Conservation (phyloP, 2,888 invertebrate genomes). For the Nomada flava region DNA sequence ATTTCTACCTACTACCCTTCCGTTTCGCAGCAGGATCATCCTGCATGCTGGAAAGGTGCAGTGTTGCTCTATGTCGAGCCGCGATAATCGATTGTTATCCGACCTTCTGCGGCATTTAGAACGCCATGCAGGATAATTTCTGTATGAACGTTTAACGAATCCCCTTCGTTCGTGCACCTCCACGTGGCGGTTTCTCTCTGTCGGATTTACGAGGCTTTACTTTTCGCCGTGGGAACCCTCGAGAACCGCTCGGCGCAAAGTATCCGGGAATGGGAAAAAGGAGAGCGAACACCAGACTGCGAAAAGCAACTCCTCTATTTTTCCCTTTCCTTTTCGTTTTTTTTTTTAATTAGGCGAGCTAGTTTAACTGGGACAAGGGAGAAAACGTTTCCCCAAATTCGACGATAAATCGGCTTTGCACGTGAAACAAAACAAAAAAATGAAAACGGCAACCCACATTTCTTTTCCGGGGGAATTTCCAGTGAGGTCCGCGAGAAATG, state of each 20-base stretch:
- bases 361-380: slow-evolving; percentile 51
- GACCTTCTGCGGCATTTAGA: slow-evolving; percentile 60
- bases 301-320: slow-evolving; percentile 16
- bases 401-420: slow-evolving; percentile 53
- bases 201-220: slow-evolving; percentile 44
- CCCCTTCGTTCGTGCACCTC: slow-evolving; percentile 38
- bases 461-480: slow-evolving; percentile 9
- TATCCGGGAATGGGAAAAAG: slow-evolving; percentile 15
- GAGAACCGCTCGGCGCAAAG: slow-evolving; percentile 24
- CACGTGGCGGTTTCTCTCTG: slow-evolving; percentile 10
- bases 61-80: slow-evolving; percentile 55
- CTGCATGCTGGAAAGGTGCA: slow-evolving; percentile 50
- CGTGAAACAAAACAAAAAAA: not conserved
- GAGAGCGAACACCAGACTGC: slow-evolving; percentile 10
- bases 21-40: slow-evolving; percentile 52
- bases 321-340: not conserved
- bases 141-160: slow-evolving; percentile 55
- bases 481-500: slow-evolving; percentile 23
- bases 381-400: slow-evolving; percentile 27
- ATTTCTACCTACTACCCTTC: slow-evolving; percentile 22
- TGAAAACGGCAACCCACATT: not conserved
- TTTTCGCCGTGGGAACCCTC: slow-evolving; percentile 6
- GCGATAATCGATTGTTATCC: slow-evolving; percentile 67
- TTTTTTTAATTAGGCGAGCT: slow-evolving; percentile 42
- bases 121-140: slow-evolving; percentile 50